Evolutionary conservation across 2,113 vertebrate genomes (phyloP), one percentile per base, ranked within the genome.

Genomic region (Limanda limanda): DNA sequence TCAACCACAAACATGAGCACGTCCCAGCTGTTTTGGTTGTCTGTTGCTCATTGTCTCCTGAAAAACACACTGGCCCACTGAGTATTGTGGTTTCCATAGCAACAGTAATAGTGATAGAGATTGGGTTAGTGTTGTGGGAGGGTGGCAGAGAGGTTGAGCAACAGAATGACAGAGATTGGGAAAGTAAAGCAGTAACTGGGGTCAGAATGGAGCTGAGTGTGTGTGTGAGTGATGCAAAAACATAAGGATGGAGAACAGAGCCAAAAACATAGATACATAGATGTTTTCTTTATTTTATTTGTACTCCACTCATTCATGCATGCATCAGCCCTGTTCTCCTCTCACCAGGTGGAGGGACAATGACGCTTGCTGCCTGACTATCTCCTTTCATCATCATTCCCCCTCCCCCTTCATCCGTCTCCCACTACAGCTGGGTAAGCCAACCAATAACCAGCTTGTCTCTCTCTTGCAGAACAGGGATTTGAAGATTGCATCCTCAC

Each of bases 1-100:
- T 1, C n/a, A 62, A 24, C 59, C 35, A 37, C 35, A 37, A 37
- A 23, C 9, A 13, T 63, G 31, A 31, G 62, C 58, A 37, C 15
- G 12, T 42, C 68, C 27, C 24, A n/a, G 51, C 12, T 71, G 51
- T 72, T 79, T 68, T 55, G 58, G 9, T 47, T 45, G 24, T 63
- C 57, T 69, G 78, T 35, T 68, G 31, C 23, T 86, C 18, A 12
- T n/a, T 47, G 55, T 31, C 0, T 3, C 24, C 25, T 68, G 62
- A 55, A 78, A 54, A 72, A 78, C 69, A 79, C 67, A 59, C 40
- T 55, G 71, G 76, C 77, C 84, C 74, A 81, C 79, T 91, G 85
- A 91, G 88, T 82, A 82, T 82, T 87, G 76, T 84, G 84, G 92
- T 94, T 94, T 85, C 94, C 88, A 94, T 94, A 90, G 93, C 86